A percentile compares a stretch with the other conserved stretches of the same genome.
Conservation (phyloP, 2,888 invertebrate species). For the Habroteleia sp. region DNA sequence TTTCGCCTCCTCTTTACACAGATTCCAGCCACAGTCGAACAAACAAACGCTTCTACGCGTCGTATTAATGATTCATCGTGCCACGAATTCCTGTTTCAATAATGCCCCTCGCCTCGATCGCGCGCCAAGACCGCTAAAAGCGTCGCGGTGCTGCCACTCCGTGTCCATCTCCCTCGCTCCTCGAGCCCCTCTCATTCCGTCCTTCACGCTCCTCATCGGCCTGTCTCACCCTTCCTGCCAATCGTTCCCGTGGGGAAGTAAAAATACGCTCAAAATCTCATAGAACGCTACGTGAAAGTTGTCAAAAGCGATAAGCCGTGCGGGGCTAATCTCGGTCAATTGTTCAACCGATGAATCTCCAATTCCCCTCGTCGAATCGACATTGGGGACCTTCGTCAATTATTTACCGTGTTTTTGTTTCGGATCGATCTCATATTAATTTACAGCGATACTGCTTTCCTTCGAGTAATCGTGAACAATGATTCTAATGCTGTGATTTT, state of each 20-base stretch:
- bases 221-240: slow-evolving; percentile 46
- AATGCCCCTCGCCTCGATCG: slow-evolving; percentile 34
- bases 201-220: slow-evolving; percentile 2
- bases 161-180: slow-evolving; percentile 16
- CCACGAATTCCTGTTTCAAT: slow-evolving; percentile 56
- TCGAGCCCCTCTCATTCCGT: neutral
- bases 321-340: slow-evolving; percentile 57
- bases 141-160: slow-evolving; percentile 41
- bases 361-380: slow-evolving; percentile 29
- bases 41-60: slow-evolving; percentile 56
- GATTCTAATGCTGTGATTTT: neutral
- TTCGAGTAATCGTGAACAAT: neutral
- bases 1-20: slow-evolving; percentile 61
- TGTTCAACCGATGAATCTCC: slow-evolving; percentile 52
- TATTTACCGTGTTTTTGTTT: slow-evolving; percentile 35
- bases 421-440: slow-evolving; percentile 13
- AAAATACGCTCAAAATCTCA: slow-evolving; percentile 56
- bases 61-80: slow-evolving; percentile 64
- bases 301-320: slow-evolving; percentile 55
- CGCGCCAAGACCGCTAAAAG: slow-evolving; percentile 57
- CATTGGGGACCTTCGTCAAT: slow-evolving; percentile 37
- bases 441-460: slow-evolving; percentile 5
- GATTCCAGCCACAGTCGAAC: slow-evolving; percentile 46
- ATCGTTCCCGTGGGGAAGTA: slow-evolving; percentile 55
- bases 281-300: slow-evolving; percentile 35